Percentiles rank a stretch among this genome's conserved stretches.
These are phyloP conservation scores for Vesta saturnalis DNA, from an alignment of 2,888 invertebrate genomes.

Conservation along the genomic window DNA sequence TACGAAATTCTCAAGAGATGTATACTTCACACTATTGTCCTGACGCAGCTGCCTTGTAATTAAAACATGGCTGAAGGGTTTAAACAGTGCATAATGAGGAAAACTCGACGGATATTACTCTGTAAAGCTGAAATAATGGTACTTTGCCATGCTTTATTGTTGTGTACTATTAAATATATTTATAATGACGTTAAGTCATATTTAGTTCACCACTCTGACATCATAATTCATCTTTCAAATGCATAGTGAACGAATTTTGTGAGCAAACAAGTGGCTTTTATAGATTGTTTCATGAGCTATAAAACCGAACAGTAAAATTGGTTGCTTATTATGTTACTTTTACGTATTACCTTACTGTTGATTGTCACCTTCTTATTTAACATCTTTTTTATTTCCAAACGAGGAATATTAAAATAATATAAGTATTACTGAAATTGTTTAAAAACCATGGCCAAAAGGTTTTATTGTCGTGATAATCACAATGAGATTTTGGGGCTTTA, in stretches of 20 bases:
- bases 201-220: slow-evolving; percentile 33
- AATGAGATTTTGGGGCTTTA: too few species aligned
- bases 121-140: slow-evolving; percentile 33
- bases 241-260: slow-evolving; percentile 24
- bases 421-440: too few species aligned
- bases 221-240: slow-evolving; percentile 32
- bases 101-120: slow-evolving; percentile 33
- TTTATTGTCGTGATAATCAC: too few species aligned
- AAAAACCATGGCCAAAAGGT: too few species aligned
- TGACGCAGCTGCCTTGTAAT: slow-evolving; percentile 33
- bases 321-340: slow-evolving; percentile 22
- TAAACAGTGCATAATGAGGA: slow-evolving; percentile 32
- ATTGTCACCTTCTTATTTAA: too few species aligned
- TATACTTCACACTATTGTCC: slow-evolving; percentile 33
- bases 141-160: slow-evolving; percentile 31
- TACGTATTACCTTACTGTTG: slow-evolving; percentile 15
- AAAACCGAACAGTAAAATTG: slow-evolving; percentile 26
- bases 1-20: slow-evolving; percentile 22
- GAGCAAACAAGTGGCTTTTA: slow-evolving; percentile 33
- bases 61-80: slow-evolving; percentile 33
- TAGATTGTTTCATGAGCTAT: slow-evolving; percentile 34
- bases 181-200: slow-evolving; percentile 36
- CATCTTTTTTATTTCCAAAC: too few species aligned
- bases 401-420: too few species aligned
- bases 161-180: slow-evolving; percentile 32